These are phyloP conservation scores for Gobiocypris rarus DNA, from an alignment of 2,113 vertebrate genomes.

Conservation along the genomic window DNA sequence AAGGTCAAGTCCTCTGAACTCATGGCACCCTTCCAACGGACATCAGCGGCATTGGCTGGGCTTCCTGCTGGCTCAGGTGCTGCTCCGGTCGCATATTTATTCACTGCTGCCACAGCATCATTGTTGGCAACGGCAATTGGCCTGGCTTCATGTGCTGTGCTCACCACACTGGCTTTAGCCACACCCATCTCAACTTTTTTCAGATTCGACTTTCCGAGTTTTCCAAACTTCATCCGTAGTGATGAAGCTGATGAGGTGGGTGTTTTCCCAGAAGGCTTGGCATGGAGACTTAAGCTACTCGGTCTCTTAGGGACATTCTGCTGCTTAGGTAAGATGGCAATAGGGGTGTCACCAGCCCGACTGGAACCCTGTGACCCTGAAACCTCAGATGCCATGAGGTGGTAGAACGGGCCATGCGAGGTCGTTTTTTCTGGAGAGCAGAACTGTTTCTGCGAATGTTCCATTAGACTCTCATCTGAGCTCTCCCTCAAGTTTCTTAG, in stretches of 20 bases:
- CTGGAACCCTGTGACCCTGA: slow-evolving; percentile 31
- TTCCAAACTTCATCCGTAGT: slow-evolving; percentile 83
- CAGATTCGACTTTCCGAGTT: slow-evolving; percentile 87
- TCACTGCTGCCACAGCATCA: slow-evolving; percentile 65
- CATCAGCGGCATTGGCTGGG: slow-evolving; percentile 70
- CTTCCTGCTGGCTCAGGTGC: slow-evolving; percentile 51
- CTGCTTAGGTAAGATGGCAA: slow-evolving; percentile 86
- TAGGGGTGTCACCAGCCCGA: not conserved
- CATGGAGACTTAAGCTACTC: slow-evolving; percentile 87
- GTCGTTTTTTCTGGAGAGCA: slow-evolving; percentile 82
- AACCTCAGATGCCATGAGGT: slow-evolving; percentile 80
- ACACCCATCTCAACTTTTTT: slow-evolving; percentile 94
- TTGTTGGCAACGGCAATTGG: slow-evolving; percentile 85
- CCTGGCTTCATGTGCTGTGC: slow-evolving; percentile 77
- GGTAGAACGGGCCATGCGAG: slow-evolving; percentile 83
- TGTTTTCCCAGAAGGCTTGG: slow-evolving; percentile 83
- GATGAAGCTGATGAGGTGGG: slow-evolving; percentile 51
- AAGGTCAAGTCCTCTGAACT: slow-evolving; percentile 78
- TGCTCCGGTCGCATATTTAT: slow-evolving; percentile 46
- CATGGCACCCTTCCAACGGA: slow-evolving; percentile 71
- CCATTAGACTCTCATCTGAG: slow-evolving; percentile 93
- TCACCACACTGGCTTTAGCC: slow-evolving; percentile 89
- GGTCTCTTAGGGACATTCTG: slow-evolving; percentile 94
- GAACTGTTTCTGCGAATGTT: slow-evolving; percentile 89
- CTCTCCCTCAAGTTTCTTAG: slow-evolving; percentile 92